Base-by-base conservation (phyloP, 2,797 vertebrate species). In the Channa striata region DNA sequence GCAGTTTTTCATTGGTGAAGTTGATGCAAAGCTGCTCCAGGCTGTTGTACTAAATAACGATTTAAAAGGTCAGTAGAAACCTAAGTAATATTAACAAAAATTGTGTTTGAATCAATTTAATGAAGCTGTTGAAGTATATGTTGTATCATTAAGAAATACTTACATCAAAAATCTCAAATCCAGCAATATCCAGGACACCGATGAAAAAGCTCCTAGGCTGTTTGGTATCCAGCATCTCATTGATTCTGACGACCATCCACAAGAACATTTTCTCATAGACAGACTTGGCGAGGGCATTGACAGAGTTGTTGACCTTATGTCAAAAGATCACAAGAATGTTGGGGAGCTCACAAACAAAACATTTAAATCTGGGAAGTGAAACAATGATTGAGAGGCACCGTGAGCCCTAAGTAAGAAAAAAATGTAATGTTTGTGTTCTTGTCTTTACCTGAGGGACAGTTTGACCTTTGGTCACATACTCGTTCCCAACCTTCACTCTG, bases 1-100 rank as follows among this genome's bases (percentile, higher is more conserved):
- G 94, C 88, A 95, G 89, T 82, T 95, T 95, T 91, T 96, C 95
- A 0, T 96, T 95, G 74, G 95, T 98, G 87, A 93, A 97, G 91
- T 96, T 97, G 90, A 97, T 97, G 82, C 96, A 95, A 43, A 97
- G 87, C 88, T 97, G 96, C 83, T 97, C 96, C 0, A 97, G 96
- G 80, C 80, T 97, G 91, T 97, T 95, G 68, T 94, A 97, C 96
- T 95, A 2, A 2, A 51, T 11, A 36, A 8, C 12, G 44, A 25
- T 21, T 30, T 30, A 4, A 2, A 30, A 30, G 2, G 2, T 30
- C 2, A 30, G 4, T 30, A 30, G 25, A 4, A 30, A 6, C 25
- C 6, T 30, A 30, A 30, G 25, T 30, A 30, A 30, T 30, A 30
- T 30, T 30, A 30, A 30, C 25, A 30, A 30, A 30, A 30, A 30